Percentiles rank a stretch among this genome's conserved stretches.
Conservation (phyloP, 2,797 vertebrate species). For the Anguilla obscura region DNA sequence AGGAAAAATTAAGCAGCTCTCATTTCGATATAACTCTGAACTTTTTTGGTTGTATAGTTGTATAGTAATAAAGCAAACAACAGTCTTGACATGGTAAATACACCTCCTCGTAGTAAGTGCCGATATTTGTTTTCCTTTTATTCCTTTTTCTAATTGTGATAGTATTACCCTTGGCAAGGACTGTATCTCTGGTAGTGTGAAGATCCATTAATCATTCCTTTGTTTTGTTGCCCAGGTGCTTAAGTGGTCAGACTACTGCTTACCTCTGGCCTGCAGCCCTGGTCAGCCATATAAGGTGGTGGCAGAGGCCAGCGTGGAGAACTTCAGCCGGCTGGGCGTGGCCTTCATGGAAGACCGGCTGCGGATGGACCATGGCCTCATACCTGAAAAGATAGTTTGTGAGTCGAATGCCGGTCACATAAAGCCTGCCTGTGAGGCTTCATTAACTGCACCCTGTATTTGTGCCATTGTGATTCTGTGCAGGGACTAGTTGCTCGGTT, state of each 20-base stretch:
- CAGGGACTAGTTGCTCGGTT: background rate
- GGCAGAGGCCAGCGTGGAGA: slow-evolving; percentile 83
- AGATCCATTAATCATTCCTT: background rate
- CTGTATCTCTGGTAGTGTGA: background rate
- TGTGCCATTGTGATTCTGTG: background rate
- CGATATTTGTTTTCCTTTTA: background rate
- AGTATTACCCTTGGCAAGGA: background rate
- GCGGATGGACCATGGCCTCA: slow-evolving; percentile 84
- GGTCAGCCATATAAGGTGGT: slow-evolving; percentile 81
- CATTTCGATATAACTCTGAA: background rate
- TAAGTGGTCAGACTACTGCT: slow-evolving; percentile 88
- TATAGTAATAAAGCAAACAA: background rate
- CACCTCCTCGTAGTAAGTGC: background rate
- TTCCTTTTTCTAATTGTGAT: background rate
- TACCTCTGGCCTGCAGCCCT: slow-evolving; percentile 81
- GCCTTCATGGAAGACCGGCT: slow-evolving; percentile 93
- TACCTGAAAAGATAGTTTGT: slow-evolving; percentile 89
- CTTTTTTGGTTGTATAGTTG: background rate
- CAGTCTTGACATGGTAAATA: background rate
- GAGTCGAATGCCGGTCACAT: slow-evolving; percentile 57
- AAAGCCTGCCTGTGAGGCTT: background rate
- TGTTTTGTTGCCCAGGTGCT: slow-evolving; percentile 69
- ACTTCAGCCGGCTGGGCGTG: slow-evolving; percentile 87
- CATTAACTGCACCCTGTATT: background rate
- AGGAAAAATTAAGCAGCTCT: background rate